Evolutionary conservation across 2,888 invertebrate genomes (phyloP).

Genomic region (Subacronicta megacephala): DNA sequence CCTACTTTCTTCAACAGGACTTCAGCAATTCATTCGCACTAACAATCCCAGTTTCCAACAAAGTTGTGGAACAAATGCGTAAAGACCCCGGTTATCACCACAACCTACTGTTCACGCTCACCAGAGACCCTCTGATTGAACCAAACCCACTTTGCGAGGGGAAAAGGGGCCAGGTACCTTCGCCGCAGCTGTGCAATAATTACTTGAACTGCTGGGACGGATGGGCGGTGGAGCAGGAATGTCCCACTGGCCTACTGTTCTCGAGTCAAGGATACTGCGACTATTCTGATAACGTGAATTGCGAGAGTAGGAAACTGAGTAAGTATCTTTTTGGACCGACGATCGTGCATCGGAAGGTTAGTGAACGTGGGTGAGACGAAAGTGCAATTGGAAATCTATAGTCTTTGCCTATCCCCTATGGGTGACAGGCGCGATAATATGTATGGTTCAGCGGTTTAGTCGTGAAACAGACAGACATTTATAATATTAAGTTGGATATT

Average conservation of each 20-base stretch:
- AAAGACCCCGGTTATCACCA: conserved; percentile 78
- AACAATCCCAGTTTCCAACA: conserved; percentile 82
- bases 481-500: too few species aligned
- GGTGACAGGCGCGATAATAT: too few species aligned
- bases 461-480: too few species aligned
- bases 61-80: conserved; percentile 77
- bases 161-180: conserved; percentile 91
- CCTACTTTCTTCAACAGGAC: conserved; percentile 47
- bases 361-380: too few species aligned
- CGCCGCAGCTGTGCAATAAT: conserved; percentile 89
- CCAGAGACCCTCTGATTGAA: conserved; percentile 71
- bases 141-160: conserved; percentile 79
- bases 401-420: too few species aligned
- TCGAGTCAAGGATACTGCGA: conserved; percentile 91
- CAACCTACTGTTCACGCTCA: conserved; percentile 69
- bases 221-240: conserved; percentile 91
- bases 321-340: conserved; percentile 58
- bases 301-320: conserved; percentile 86
- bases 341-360: too few species aligned
- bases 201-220: conserved; percentile 94
- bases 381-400: too few species aligned
- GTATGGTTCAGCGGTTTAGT: too few species aligned
- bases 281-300: conserved; percentile 91
- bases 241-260: conserved; percentile 91
- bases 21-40: conserved; percentile 71